These are phyloP conservation scores for Phrynocephalus forsythii DNA, from an alignment of 2,797 vertebrate species.

Conservation along the genomic window DNA sequence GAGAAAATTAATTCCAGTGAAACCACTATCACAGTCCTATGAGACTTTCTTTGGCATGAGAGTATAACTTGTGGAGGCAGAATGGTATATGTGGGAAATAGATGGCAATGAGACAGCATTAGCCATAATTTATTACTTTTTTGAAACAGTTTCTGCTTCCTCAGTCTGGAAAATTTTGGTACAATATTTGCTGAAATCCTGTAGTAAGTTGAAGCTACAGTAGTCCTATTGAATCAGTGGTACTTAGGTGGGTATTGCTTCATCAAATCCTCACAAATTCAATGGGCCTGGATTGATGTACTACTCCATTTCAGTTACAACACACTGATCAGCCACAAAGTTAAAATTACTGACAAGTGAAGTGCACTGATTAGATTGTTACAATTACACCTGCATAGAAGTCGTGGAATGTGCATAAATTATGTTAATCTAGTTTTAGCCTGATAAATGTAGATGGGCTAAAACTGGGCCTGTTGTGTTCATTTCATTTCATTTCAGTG, in stretches of 20 bases:
- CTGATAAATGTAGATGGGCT: background rate
- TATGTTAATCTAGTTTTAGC: background rate
- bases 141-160: conserved; percentile 45
- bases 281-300: no score
- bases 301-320: background rate
- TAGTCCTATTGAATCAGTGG: no score
- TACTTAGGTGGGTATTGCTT: no score
- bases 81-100: background rate
- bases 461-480: background rate
- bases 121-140: conserved; percentile 16
- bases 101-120: background rate
- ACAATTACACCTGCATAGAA: background rate
- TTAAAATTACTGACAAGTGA: no score
- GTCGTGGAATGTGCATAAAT: background rate
- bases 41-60: background rate
- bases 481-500: no score
- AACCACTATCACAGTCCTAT: background rate
- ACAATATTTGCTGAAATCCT: background rate
- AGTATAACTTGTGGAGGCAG: background rate
- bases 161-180: conserved; percentile 20
- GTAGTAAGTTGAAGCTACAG: no score
- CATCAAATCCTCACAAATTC: no score
- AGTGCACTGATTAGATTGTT: no score
- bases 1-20: conserved; percentile 21
- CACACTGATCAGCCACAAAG: no score